A percentile compares a stretch with the other conserved stretches of the same genome.
These are phyloP conservation scores for Mechanitis mazaeus DNA, from an alignment of 2,888 invertebrate species.

Conservation along the genomic window DNA sequence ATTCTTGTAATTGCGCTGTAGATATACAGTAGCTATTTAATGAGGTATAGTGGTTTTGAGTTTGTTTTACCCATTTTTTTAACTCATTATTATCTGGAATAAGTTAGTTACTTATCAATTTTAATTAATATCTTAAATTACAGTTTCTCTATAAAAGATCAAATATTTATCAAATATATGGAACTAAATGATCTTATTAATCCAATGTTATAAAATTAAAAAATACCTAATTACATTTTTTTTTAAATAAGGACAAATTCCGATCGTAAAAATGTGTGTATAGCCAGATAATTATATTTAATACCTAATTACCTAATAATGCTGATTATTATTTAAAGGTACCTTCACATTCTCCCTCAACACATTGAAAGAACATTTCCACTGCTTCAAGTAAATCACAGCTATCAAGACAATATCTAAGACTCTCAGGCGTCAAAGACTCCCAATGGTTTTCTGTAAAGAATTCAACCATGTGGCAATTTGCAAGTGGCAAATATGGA, in stretches of 20 bases:
- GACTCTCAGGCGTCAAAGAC: constrained; percentile 70
- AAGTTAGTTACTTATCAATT: not conserved
- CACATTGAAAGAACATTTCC: constrained; percentile 67
- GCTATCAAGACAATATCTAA: constrained; percentile 70
- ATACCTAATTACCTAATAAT: too few relatives aligned
- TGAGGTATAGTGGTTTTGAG: constrained; percentile 43
- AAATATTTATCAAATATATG: too few relatives aligned
- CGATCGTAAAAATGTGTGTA: too few relatives aligned
- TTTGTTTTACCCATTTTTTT: constrained; percentile 45
- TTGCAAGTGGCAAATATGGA: constrained; percentile 78
- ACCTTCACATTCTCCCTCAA: constrained; percentile 28
- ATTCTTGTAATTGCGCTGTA: constrained; percentile 51
- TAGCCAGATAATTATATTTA: too few relatives aligned
- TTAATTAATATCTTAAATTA: not conserved
- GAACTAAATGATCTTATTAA: too few relatives aligned
- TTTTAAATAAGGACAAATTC: too few relatives aligned
- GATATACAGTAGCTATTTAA: constrained; percentile 64
- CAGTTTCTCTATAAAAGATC: too few relatives aligned
- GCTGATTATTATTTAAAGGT: not conserved
- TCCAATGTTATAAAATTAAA: too few relatives aligned
- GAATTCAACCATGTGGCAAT: constrained; percentile 84
- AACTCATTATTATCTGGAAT: constrained; percentile 43
- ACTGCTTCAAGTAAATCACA: constrained; percentile 60
- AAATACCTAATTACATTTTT: too few relatives aligned
- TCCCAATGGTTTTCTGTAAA: constrained; percentile 81